Conservation (phyloP, 2,888 invertebrate species). For the Heliconius erato region DNA sequence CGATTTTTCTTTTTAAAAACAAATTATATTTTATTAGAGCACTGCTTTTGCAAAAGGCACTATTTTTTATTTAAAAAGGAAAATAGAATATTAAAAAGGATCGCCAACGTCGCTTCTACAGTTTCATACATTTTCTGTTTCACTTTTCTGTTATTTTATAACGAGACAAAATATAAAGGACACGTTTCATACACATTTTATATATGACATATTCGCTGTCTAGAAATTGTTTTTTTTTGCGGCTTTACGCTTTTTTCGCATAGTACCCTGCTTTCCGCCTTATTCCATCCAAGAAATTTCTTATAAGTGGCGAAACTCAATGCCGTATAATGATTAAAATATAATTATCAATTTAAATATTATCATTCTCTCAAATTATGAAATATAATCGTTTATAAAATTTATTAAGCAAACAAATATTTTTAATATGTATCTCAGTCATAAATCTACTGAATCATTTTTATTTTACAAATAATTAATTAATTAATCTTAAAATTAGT, state of each 20-base stretch:
- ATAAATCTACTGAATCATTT: neutral
- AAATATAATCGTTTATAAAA: no score
- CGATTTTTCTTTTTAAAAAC: neutral
- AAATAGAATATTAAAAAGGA: constrained; percentile 14
- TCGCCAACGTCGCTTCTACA: constrained; percentile 13
- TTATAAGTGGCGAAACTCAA: no score
- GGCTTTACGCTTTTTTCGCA: neutral
- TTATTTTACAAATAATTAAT: neutral
- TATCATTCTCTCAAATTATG: no score
- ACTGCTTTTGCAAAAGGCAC: neutral
- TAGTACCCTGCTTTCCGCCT: no score
- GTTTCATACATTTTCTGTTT: constrained; percentile 2
- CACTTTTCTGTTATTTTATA: constrained; percentile 14
- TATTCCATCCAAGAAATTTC: no score
- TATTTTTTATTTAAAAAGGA: constrained; percentile 13
- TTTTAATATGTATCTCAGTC: no score
- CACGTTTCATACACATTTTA: neutral
- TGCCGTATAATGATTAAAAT: no score
- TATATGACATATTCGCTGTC: neutral
- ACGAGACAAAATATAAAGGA: neutral
- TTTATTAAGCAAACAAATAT: no score
- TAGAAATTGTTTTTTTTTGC: no score
- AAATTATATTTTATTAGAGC: neutral
- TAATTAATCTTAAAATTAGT: neutral
- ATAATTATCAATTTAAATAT: no score